Conservation (phyloP, 2,113 vertebrate species). For the Octodon degus region DNA sequence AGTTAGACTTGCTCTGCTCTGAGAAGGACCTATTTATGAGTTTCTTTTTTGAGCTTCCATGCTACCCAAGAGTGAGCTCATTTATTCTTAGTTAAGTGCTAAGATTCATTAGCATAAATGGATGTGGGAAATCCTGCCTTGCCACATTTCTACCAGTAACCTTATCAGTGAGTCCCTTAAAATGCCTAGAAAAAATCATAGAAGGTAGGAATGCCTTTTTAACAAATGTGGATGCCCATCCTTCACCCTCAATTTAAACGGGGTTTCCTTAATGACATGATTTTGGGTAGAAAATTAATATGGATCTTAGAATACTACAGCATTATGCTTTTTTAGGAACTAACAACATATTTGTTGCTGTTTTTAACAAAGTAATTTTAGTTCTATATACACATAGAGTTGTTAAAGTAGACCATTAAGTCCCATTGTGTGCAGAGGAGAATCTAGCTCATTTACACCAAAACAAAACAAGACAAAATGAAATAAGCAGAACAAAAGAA, state of each 20-base stretch:
- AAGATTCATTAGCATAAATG: neutral
- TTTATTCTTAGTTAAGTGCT: neutral
- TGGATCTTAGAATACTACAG: neutral
- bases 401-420: neutral
- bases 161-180: neutral
- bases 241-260: neutral
- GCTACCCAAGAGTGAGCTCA: fast-evolving
- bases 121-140: neutral
- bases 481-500: neutral
- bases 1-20: neutral
- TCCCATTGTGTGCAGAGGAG: neutral
- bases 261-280: neutral
- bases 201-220: neutral
- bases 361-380: neutral
- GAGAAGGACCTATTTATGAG: neutral
- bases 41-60: neutral
- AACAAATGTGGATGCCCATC: neutral
- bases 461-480: neutral
- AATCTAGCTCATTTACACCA: neutral
- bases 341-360: constrained; percentile 1
- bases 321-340: neutral
- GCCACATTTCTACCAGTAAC: neutral
- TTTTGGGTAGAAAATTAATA: neutral
- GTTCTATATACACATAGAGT: neutral
- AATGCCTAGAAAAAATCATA: neutral